Evolutionary conservation across 2,888 invertebrate genomes (phyloP).

Genomic region (Sericinus montela): DNA sequence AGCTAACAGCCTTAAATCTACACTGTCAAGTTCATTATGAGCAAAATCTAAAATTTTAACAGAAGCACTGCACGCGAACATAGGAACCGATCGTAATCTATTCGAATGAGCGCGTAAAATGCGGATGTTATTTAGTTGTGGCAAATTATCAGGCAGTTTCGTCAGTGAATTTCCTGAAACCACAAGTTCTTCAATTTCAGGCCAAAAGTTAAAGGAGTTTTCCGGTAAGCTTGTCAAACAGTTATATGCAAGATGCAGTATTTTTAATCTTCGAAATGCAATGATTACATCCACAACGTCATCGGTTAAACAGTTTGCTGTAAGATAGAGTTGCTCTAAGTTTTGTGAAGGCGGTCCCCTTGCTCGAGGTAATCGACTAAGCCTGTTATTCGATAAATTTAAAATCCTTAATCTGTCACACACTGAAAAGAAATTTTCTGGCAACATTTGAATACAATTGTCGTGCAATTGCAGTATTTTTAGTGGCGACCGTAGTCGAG

Average conservation of each 20-base stretch:
- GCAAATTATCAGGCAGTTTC: constrained; percentile 86
- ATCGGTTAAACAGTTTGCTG: constrained; percentile 88
- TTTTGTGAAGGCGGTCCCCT: constrained; percentile 80
- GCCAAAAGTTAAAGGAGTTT: constrained; percentile 86
- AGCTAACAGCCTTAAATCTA: constrained; percentile 86
- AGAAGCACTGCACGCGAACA: constrained; percentile 85
- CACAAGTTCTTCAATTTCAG: constrained; percentile 88
- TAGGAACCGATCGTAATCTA: constrained; percentile 85
- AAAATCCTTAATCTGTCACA: constrained; percentile 82
- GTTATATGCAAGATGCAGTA: constrained; percentile 89
- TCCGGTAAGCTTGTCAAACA: constrained; percentile 86
- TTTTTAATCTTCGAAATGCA: constrained; percentile 82
- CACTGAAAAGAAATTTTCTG: constrained; percentile 86
- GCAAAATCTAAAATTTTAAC: constrained; percentile 90
- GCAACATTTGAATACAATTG: constrained; percentile 86
- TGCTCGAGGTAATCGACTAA: constrained; percentile 83
- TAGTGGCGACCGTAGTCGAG: constrained; percentile 81
- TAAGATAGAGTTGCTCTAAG: constrained; percentile 84
- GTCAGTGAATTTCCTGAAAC: constrained; percentile 89
- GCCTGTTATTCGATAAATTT: constrained; percentile 89
- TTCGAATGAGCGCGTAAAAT: constrained; percentile 91
- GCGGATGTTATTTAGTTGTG: constrained; percentile 83
- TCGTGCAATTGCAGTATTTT: constrained; percentile 87
- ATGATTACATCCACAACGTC: constrained; percentile 83
- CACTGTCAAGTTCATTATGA: constrained; percentile 89